Percentiles rank a stretch among this genome's conserved stretches.
phyloP scores from a whole-genome alignment of 1,140 invertebrate genomes.

The Asbolus verrucosus region DNA sequence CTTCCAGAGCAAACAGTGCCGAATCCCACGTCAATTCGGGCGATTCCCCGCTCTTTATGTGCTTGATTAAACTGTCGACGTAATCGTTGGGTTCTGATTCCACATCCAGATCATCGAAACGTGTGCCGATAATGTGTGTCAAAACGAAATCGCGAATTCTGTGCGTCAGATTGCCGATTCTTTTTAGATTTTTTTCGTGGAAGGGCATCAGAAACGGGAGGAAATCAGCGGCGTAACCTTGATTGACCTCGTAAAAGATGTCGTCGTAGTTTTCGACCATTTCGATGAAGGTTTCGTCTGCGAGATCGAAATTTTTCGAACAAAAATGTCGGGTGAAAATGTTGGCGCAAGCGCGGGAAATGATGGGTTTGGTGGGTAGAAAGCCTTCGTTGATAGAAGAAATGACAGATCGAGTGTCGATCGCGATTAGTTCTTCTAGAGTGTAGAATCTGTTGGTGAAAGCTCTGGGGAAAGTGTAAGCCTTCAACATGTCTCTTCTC shows the following conservation, averaged over 20 bases:
- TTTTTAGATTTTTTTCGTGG: conserved; percentile 74
- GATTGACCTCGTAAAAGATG: conserved; percentile 91
- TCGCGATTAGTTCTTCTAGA: conserved; percentile 71
- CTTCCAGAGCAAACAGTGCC: conserved; percentile 83
- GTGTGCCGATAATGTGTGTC: conserved; percentile 74
- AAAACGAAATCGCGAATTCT: conserved; percentile 80
- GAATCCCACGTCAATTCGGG: conserved; percentile 71
- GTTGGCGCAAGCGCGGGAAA: conserved; percentile 79
- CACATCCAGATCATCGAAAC: conserved; percentile 68
- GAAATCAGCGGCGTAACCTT: conserved; percentile 88
- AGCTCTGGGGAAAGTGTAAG: conserved; percentile 80
- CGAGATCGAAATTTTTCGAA: conserved; percentile 74
- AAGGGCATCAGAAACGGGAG: conserved; percentile 83
- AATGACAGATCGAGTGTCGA: conserved; percentile 65
- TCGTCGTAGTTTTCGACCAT: conserved; percentile 80
- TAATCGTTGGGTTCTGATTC: conserved; percentile 75
- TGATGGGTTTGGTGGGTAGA: conserved; percentile 69
- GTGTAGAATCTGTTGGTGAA: conserved; percentile 76
- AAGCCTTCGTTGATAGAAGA: conserved; percentile 47
- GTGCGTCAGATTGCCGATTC: conserved; percentile 74
- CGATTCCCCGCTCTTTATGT: conserved; percentile 68
- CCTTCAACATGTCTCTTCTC: conserved; percentile 80
- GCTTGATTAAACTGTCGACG: conserved; percentile 78
- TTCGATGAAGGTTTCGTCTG: conserved; percentile 73
- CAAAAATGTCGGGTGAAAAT: conserved; percentile 88